Percentiles rank a stretch among this genome's conserved stretches.
These are phyloP conservation scores for Margarornis squamiger DNA, from an alignment of 2,797 vertebrate genomes.

Conservation along the genomic window DNA sequence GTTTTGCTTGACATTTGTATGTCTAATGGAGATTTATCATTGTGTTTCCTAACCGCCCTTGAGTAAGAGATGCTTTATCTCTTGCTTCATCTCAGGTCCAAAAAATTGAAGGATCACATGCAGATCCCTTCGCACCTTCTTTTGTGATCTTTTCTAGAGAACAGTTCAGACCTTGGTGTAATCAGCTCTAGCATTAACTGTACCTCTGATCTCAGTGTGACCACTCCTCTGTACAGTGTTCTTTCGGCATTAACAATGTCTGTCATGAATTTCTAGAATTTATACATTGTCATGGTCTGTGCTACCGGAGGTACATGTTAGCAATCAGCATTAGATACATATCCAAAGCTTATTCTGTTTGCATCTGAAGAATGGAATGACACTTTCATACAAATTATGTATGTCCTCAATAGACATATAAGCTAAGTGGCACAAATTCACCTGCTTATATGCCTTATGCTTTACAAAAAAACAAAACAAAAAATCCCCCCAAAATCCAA, in stretches of 20 bases:
- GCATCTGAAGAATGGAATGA: not conserved
- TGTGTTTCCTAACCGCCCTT: not conserved
- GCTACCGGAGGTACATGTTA: no score
- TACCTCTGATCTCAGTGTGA: not conserved
- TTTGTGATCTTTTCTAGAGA: not conserved
- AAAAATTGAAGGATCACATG: not conserved
- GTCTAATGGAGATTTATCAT: not conserved
- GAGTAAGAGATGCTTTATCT: not conserved
- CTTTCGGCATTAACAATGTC: not conserved
- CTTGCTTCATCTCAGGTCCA: not conserved
- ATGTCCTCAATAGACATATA: not conserved
- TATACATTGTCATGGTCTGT: rapidly evolving
- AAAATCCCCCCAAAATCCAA: rapidly evolving
- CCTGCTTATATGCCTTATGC: not conserved
- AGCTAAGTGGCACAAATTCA: not conserved
- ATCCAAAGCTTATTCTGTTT: not conserved
- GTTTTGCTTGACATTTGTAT: not conserved
- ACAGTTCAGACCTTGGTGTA: not conserved
- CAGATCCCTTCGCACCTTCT: not conserved
- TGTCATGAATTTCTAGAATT: not conserved
- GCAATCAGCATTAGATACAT: not conserved
- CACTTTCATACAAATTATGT: not conserved
- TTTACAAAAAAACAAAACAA: not conserved
- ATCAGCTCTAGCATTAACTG: not conserved
- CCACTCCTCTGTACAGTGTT: not conserved